Evolutionary conservation across 2,888 invertebrate genomes (phyloP), one percentile per base, ranked within the genome.

Genomic region (Pristionchus maxplancki): DNA sequence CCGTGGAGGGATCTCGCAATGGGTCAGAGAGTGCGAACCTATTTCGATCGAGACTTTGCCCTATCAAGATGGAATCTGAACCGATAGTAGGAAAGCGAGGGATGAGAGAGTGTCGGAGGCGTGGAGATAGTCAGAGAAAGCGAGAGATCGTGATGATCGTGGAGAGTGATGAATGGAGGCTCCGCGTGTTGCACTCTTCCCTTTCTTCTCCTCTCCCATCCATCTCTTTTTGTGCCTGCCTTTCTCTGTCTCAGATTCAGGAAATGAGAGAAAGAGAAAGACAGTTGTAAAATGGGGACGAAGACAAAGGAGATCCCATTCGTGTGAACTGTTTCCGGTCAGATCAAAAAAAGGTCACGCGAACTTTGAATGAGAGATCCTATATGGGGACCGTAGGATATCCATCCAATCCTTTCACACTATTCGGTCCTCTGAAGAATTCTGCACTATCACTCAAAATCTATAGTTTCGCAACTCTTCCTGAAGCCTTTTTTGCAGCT

Each of bases 221-320:
- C 37, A 28, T 50, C 28, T 48, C 48, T 50, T 82, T 82, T 82
- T 58, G 53, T 31, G 31, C 34, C 71, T 78, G 34, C 71, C 71
- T 71, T 37, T 71, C 71, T 53, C 53, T 82, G 82, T 34, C 44
- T 44, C n/a, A 82, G 82, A 58, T 82, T 82, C 53, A 37, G 82
- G 53, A 58, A 82, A 44, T 34, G 82, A 37, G 31, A 78, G 74
- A 78, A 13, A 78, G 81, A 81, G 78, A 78, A 50, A 44, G 81
- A 82, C 20, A 58, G 82, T 58, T 50, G 82, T 53, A 37, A 34
- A 31, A n/a, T 1, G 48, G 28, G 78, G 48, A 13, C 24, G 78
- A 48, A 44, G 37, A 78, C 78, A 78, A 78, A 78, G 78, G n/a
- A 44, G 78, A 78, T 78, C 44, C 11, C 78, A 44, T 78, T 78